Evolutionary conservation across 2,797 vertebrate genomes (phyloP).

Genomic region (Thalassophryne amazonica): DNA sequence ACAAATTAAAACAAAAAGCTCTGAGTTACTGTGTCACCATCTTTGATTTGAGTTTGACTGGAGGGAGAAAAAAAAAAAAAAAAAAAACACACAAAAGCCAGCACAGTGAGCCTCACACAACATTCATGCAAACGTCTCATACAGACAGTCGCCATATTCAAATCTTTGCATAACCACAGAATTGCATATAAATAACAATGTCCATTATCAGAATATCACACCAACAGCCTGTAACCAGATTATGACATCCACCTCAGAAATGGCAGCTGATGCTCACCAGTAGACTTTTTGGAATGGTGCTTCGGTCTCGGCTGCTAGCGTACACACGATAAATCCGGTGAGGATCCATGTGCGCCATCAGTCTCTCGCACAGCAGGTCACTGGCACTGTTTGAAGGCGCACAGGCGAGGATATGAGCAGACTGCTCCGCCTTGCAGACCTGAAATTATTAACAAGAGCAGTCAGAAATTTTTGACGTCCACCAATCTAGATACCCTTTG

Average conservation of each 20-base stretch:
- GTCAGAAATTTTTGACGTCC: background rate
- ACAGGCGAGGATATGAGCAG: constrained; percentile 83
- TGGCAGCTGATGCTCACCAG: constrained; percentile 65
- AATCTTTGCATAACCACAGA: too few species aligned
- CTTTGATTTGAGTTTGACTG: too few species aligned
- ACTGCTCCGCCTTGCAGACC: constrained; percentile 73
- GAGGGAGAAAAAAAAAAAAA: too few species aligned
- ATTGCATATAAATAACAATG: too few species aligned
- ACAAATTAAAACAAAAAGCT: too few species aligned
- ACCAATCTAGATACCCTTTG: too few species aligned
- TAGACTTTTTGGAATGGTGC: constrained; percentile 72
- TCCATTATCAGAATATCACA: background rate
- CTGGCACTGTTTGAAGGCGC: constrained; percentile 90
- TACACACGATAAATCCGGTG: constrained; percentile 82
- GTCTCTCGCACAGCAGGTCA: constrained; percentile 88
- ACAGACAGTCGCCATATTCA: too few species aligned
- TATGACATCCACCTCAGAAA: background rate
- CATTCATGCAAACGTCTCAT: too few species aligned
- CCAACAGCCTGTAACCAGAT: background rate
- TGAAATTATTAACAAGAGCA: constrained; percentile 74
- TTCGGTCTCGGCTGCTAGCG: constrained; percentile 79
- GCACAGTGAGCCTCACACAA: too few species aligned
- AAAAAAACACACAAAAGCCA: too few species aligned
- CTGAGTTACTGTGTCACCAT: too few species aligned
- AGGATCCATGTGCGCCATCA: constrained; percentile 74